Base-by-base conservation (phyloP, 2,888 invertebrate genomes). In the Blastobasis lacticolella region DNA sequence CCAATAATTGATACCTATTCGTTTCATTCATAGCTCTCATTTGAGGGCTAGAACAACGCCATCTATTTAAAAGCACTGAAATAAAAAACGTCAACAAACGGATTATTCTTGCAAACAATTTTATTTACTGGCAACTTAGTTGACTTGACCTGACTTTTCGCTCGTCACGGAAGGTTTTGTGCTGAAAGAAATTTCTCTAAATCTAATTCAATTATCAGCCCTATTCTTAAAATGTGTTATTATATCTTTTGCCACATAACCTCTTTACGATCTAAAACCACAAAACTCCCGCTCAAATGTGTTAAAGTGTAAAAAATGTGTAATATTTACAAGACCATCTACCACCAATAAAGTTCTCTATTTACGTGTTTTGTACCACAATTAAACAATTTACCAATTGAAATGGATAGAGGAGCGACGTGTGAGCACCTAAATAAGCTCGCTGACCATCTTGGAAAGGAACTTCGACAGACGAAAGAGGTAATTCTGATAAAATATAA, bases 341-440 rank as follows among this genome's bases (percentile, higher is more conserved):
- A 41, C 36, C n/a, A 40, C 49, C 42, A 60, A 58, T 75, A 65
- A 67, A 75, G 61, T 75, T 63, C 60, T 66, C 65, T 75, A 75
- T 75, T 74, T 78, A 71, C 69, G 63, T 75, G 69, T 66, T 62
- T 61, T 57, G 10, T 52, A 49, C 57, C 61, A 54, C 51, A 60
- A 59, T 57, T 64, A 67, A 67, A 62, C 56, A 66, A 60, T 62
- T 64, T 72, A 61, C 63, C 70, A 62, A 60, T 60, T 64, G 69
- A 66, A 71, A 88, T 87, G 87, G 84, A 87, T 75, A 85, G 78
- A 76, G 81, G 80, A 65, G 76, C 80, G 66, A 87, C 86, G 52
- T 89, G 88, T 71, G 87, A 88, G 56, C 88, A 89, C 68, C 72
- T 88, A 48, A 86, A 87, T 64, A 85, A 82, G 59, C 68, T 88